These are phyloP conservation scores for Leguminivora glycinivorella DNA, from an alignment of 1,140 invertebrate species.

Conservation along the genomic window DNA sequence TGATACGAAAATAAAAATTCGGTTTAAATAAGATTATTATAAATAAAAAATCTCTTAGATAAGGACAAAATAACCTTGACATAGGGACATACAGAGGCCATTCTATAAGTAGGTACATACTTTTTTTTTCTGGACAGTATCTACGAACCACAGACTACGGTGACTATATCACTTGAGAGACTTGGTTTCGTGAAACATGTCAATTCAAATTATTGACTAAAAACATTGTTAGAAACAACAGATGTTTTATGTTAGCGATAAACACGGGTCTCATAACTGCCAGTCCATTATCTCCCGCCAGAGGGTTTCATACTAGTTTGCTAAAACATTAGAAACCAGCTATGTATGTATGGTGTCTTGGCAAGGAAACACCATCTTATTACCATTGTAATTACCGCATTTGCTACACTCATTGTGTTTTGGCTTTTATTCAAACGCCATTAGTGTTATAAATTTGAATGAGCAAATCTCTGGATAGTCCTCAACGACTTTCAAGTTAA, in stretches of 20 bases:
- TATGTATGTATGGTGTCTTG: slow-evolving; percentile 20
- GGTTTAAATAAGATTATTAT: too few relatives aligned
- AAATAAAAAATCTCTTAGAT: too few relatives aligned
- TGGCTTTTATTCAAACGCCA: slow-evolving; percentile 24
- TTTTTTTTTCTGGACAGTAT: too few relatives aligned
- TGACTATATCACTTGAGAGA: too few relatives aligned
- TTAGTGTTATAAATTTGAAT: slow-evolving; percentile 5
- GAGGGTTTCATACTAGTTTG: slow-evolving; percentile 7
- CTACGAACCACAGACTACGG: too few relatives aligned
- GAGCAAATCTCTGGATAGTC: neutral
- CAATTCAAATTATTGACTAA: too few relatives aligned
- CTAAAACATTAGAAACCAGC: slow-evolving; percentile 12
- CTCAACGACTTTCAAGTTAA: neutral
- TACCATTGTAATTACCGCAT: slow-evolving; percentile 11
- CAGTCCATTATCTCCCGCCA: neutral
- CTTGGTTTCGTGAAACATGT: too few relatives aligned
- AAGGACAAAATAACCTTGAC: too few relatives aligned
- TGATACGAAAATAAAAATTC: too few relatives aligned
- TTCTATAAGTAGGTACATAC: too few relatives aligned
- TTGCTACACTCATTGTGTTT: slow-evolving; percentile 10
- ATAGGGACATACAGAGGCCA: too few relatives aligned
- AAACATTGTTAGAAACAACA: neutral
- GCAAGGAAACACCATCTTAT: slow-evolving; percentile 4
- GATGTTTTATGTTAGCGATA: neutral
- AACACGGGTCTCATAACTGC: neutral